These are phyloP conservation scores for Anneissia japonica DNA, from an alignment of 35 echinoderm and acorn worm genomes.

Conservation along the genomic window DNA sequence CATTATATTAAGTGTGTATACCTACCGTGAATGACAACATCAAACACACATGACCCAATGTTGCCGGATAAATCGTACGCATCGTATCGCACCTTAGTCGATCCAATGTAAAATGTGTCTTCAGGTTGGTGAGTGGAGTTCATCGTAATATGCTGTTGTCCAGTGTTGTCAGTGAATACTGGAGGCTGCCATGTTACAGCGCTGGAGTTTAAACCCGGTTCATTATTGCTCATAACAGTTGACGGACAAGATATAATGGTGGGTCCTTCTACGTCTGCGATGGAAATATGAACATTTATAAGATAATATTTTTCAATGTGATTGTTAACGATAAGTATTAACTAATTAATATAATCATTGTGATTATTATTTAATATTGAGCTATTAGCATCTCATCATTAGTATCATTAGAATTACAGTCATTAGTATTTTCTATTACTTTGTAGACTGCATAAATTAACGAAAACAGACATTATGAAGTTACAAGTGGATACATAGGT, in stretches of 20 bases:
- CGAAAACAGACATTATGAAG: too few species aligned
- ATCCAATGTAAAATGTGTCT: background rate
- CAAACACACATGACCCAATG: background rate
- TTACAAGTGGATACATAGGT: too few species aligned
- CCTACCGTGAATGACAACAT: background rate
- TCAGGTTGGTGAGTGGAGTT: background rate
- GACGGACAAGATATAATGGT: background rate
- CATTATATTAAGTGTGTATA: too few species aligned
- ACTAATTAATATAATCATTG: too few species aligned
- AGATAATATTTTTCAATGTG: too few species aligned
- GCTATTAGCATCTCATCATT: too few species aligned
- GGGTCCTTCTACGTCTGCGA: background rate
- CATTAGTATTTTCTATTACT: too few species aligned
- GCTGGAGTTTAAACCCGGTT: background rate
- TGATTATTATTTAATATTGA: too few species aligned
- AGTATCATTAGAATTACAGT: too few species aligned
- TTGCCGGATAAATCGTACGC: background rate
- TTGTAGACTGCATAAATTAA: too few species aligned
- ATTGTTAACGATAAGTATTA: too few species aligned
- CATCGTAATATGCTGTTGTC: background rate
- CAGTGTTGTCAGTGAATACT: background rate
- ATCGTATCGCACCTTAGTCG: background rate
- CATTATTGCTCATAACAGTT: background rate
- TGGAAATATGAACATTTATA: too few species aligned
- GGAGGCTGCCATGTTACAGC: background rate